A percentile compares a stretch with the other conserved stretches of the same genome.
Conservation (phyloP, 2,113 vertebrate species). For the Oreochromis aureus region DNA sequence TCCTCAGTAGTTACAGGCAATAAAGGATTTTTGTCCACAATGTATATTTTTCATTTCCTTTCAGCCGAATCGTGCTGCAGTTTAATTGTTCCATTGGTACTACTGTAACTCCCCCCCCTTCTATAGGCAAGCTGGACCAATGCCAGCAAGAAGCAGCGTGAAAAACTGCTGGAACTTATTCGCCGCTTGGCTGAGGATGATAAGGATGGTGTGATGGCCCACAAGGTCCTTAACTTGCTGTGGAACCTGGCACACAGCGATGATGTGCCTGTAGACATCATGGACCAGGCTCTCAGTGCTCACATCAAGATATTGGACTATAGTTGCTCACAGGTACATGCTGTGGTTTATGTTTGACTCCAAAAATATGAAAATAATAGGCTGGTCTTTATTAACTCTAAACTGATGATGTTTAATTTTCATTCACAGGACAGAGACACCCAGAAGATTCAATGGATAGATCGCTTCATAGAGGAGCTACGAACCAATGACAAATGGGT, state of each 20-base stretch:
- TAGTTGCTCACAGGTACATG: constrained; percentile 94
- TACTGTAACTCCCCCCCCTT: rapidly evolving
- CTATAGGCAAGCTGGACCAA: constrained; percentile 97
- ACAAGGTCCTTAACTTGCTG: constrained; percentile 95
- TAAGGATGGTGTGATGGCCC: constrained; percentile 98
- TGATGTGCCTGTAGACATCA: constrained; percentile 98
- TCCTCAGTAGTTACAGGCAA: background rate
- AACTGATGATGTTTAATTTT: background rate
- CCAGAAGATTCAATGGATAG: constrained; percentile 99
- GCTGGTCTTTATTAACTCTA: background rate
- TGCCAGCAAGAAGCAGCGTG: constrained; percentile 97
- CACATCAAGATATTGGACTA: constrained; percentile 99
- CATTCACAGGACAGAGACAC: constrained; percentile 90
- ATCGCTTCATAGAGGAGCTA: constrained; percentile 98
- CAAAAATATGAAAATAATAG: background rate
- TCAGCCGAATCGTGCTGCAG: background rate
- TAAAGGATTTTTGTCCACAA: background rate
- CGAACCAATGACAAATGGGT: constrained; percentile 99
- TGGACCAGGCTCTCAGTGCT: constrained; percentile 98
- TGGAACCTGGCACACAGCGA: constrained; percentile 99
- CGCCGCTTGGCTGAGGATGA: constrained; percentile 97
- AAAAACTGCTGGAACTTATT: constrained; percentile 96
- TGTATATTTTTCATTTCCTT: background rate
- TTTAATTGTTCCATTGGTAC: background rate
- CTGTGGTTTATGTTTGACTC: background rate